Evolutionary conservation across 2,797 vertebrate species (phyloP).

Genomic region (Sebastes vulpes): DNA sequence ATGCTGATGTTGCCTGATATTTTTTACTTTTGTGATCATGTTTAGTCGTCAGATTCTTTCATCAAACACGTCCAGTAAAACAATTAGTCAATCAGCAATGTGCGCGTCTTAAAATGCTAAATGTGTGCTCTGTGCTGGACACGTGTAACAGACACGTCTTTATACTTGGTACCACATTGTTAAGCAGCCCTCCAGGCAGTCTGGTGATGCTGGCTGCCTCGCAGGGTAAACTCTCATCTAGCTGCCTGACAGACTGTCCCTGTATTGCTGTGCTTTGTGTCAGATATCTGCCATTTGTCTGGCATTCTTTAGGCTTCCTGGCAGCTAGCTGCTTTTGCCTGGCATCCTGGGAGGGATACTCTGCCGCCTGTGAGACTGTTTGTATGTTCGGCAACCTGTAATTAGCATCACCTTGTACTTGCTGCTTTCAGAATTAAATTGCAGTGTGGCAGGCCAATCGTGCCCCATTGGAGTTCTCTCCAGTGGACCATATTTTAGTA

Average conservation of each 20-base stretch:
- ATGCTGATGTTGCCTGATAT: neutral
- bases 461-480: slow-evolving; percentile 19
- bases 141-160: slow-evolving; percentile 13
- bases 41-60: neutral
- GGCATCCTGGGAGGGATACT: slow-evolving; percentile 50
- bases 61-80: neutral
- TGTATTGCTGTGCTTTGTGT: slow-evolving; percentile 61
- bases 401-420: slow-evolving; percentile 63
- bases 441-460: slow-evolving; percentile 28
- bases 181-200: slow-evolving; percentile 33
- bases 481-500: neutral
- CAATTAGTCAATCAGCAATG: neutral
- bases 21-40: neutral
- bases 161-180: slow-evolving; percentile 6
- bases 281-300: slow-evolving; percentile 66
- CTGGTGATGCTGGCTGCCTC: slow-evolving; percentile 38
- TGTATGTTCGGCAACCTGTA: slow-evolving; percentile 65
- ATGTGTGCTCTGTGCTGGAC: slow-evolving; percentile 5
- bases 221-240: slow-evolving; percentile 45
- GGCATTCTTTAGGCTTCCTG: slow-evolving; percentile 57
- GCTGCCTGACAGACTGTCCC: slow-evolving; percentile 59
- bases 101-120: neutral
- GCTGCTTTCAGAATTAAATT: slow-evolving; percentile 49
- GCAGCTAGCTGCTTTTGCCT: slow-evolving; percentile 47
- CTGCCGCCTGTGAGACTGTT: slow-evolving; percentile 47